These are phyloP conservation scores for Himantopus leucocephalus DNA, from an alignment of 2,113 vertebrate genomes.

Conservation along the genomic window DNA sequence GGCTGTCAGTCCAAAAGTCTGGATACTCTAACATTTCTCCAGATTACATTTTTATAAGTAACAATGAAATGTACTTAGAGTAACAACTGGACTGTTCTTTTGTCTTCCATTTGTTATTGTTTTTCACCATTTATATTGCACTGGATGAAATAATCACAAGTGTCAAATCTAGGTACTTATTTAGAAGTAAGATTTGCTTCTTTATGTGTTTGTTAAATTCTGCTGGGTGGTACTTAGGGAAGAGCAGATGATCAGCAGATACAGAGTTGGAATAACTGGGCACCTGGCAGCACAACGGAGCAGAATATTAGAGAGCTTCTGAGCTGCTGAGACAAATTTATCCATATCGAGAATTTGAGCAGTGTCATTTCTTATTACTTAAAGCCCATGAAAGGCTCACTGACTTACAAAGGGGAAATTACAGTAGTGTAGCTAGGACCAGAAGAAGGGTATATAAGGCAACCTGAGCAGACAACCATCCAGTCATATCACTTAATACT, in stretches of 20 bases:
- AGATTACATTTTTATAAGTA: not conserved
- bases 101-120: not conserved
- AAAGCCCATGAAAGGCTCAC: not conserved
- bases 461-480: conserved; percentile 12
- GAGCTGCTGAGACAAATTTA: conserved; percentile 35
- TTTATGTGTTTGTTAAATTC: conserved; percentile 10
- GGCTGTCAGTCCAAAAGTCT: not conserved
- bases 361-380: not conserved
- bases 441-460: conserved; percentile 1
- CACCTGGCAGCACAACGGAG: not conserved
- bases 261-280: conserved; percentile 10
- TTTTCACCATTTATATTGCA: not conserved
- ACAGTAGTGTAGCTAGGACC: not conserved
- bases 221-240: conserved; percentile 17
- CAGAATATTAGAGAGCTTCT: conserved; percentile 38
- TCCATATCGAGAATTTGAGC: not conserved
- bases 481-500: conserved; percentile 18
- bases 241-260: conserved; percentile 38
- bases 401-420: not conserved
- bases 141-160: not conserved
- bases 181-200: not conserved
- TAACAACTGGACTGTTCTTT: not conserved
- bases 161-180: not conserved
- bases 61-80: not conserved
- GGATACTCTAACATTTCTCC: not conserved